A percentile compares a stretch with the other conserved stretches of the same genome.
Evolutionary conservation across 37 sponge, comb jelly and placozoan species (phyloP).

Genomic region (Amphimedon queenslandica): DNA sequence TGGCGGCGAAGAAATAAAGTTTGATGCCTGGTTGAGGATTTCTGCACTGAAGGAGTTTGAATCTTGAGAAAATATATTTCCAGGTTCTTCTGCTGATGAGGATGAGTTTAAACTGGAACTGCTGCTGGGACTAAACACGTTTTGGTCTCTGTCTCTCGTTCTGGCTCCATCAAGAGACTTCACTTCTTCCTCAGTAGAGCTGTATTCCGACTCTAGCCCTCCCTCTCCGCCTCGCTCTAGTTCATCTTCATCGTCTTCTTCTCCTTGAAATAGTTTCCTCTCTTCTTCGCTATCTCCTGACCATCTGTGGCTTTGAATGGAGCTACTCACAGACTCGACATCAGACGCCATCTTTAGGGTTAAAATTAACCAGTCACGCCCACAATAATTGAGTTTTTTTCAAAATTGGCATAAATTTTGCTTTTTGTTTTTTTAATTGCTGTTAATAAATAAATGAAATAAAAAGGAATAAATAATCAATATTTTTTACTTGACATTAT

Average conservation of each 20-base stretch:
- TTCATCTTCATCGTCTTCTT: conserved; percentile 1
- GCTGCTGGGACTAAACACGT: background rate
- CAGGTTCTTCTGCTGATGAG: background rate
- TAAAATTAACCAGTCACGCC: too few species aligned
- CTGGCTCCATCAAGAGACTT: background rate
- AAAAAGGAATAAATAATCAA: background rate
- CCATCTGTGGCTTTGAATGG: too few species aligned
- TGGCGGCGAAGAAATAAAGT: background rate
- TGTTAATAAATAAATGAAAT: too few species aligned
- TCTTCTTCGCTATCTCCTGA: conserved; percentile 15
- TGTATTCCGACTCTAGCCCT: conserved; percentile 1
- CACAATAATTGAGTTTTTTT: too few species aligned
- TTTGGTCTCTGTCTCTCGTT: background rate
- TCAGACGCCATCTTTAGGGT: too few species aligned
- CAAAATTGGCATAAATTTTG: too few species aligned
- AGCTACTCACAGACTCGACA: too few species aligned
- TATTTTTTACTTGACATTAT: background rate
- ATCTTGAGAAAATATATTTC: background rate
- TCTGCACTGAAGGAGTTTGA: background rate
- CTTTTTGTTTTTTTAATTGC: too few species aligned
- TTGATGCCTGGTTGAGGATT: background rate
- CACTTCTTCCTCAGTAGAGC: conserved; percentile 5
- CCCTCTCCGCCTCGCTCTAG: background rate
- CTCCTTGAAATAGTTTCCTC: background rate
- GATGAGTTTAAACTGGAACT: background rate